Base-by-base conservation (phyloP, 1,140 invertebrate species). In the Dendroctonus valens region DNA sequence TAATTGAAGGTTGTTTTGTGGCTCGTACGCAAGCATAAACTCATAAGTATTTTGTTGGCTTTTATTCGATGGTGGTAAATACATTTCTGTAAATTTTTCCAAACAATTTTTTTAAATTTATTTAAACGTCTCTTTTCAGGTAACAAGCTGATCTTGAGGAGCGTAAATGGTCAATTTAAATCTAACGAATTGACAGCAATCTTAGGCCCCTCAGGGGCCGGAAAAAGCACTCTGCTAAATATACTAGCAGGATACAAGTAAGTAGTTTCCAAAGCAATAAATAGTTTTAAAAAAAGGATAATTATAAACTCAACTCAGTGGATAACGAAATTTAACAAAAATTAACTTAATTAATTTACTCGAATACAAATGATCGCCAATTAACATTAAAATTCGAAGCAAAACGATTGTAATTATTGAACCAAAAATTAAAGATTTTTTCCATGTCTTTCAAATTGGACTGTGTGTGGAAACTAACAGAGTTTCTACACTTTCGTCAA, bases 211-310 rank as follows among this genome's bases (percentile, higher is more conserved):
- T 95, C 92, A 0, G 94, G 94, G 5, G 90, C 93, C 1, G 95
- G 94, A 12, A 97, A 97, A 80, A 93, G 90, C 39, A 95, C 93
- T 0, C 79, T 95, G 5, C 80, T 95, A 5, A 93, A 95, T 73
- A 83, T 93, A 65, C 79, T 94, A 9, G 91, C 92, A 7, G 92
- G 91, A 69, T 94, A 92, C 78, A 92, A 88, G 92, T 93, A 82
- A 82, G 80, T 53, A 4, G 8, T 46, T 46, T 12, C 8, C 12
- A 46, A 11, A 46, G 8, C 42, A 11, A 46, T 46, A 46, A 11
- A 46, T 11, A 11, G 8, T 46, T 2, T 2, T 2, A 2, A 46
- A 11, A 2, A 46, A 9, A 4, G 1, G 8, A 46, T 46, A 9
- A 46, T 46, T 12, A 11, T 46, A 46, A 46, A 12, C 12, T 46